Percentiles rank a stretch among this genome's conserved stretches.
phyloP scores from a whole-genome alignment of 2,113 vertebrate genomes.

The Empidonax traillii region DNA sequence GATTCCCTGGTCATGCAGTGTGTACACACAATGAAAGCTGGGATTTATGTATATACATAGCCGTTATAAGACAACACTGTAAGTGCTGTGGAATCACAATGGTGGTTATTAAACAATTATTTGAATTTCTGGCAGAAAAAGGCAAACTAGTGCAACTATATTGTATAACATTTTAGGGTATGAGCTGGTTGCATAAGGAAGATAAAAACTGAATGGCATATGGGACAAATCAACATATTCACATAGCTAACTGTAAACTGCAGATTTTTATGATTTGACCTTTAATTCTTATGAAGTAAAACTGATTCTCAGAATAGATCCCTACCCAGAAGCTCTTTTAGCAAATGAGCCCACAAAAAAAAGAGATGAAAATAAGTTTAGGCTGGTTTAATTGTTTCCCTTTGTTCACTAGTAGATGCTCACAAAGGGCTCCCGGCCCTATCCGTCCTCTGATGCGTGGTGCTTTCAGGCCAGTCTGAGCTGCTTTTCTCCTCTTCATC shows the following conservation, averaged over 20 bases:
- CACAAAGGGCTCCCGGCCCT: not conserved
- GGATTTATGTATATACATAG: not conserved
- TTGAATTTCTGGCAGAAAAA: not conserved
- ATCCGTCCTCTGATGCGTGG: not conserved
- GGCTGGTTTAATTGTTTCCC: not conserved
- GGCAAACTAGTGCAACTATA: not conserved
- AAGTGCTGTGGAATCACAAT: not conserved
- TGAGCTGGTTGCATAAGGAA: not conserved
- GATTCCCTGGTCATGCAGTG: not conserved
- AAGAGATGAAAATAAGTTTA: not conserved
- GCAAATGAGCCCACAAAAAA: not conserved
- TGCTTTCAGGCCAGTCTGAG: not conserved
- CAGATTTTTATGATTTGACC: not conserved
- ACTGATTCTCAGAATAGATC: not conserved
- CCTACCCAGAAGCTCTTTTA: not conserved
- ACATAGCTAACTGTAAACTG: not conserved
- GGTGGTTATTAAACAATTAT: not conserved
- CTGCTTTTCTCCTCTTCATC: constrained; percentile 64
- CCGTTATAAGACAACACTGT: not conserved
- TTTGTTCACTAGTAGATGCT: not conserved
- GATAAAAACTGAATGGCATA: not conserved
- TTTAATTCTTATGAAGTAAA: not conserved
- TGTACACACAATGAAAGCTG: not conserved
- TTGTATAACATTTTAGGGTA: not conserved
- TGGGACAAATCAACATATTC: not conserved